Conservation (phyloP, 2,797 vertebrate species). For the Xiphorhynchus erythropygius region DNA sequence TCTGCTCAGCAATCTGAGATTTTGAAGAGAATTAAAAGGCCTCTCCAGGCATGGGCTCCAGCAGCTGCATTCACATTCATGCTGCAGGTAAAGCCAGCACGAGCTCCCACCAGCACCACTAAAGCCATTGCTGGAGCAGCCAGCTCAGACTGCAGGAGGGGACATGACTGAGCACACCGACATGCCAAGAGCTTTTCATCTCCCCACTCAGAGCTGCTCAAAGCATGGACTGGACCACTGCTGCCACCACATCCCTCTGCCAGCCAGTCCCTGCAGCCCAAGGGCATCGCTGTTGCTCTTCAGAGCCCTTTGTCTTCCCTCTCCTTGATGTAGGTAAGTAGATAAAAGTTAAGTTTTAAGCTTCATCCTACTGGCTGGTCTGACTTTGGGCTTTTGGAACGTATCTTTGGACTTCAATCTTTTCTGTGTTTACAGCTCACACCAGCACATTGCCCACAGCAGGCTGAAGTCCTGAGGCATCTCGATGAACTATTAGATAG, state of each 20-base stretch:
- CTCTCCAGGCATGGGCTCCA: neutral
- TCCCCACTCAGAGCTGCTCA: neutral
- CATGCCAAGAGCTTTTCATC: neutral
- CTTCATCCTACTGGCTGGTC: neutral
- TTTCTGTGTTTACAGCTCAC: neutral
- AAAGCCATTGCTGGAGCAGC: neutral
- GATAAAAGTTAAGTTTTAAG: neutral
- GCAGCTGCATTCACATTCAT: neutral
- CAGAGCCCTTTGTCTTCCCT: neutral
- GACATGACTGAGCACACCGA: neutral
- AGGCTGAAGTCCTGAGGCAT: too few species aligned
- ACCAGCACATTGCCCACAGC: neutral
- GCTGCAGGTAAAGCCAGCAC: neutral
- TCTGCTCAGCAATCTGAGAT: neutral
- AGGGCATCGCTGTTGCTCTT: neutral
- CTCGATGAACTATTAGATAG: neutral
- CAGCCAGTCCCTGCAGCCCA: neutral
- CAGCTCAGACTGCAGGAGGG: neutral
- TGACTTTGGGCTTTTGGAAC: neutral
- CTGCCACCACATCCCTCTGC: neutral
- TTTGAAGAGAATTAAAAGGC: neutral
- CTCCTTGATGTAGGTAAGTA: neutral
- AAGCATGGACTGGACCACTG: neutral
- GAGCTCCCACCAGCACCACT: fast-evolving
- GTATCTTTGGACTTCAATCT: neutral